Evolutionary conservation across 2,113 vertebrate genomes (phyloP).

Genomic region (Alethe castanea): DNA sequence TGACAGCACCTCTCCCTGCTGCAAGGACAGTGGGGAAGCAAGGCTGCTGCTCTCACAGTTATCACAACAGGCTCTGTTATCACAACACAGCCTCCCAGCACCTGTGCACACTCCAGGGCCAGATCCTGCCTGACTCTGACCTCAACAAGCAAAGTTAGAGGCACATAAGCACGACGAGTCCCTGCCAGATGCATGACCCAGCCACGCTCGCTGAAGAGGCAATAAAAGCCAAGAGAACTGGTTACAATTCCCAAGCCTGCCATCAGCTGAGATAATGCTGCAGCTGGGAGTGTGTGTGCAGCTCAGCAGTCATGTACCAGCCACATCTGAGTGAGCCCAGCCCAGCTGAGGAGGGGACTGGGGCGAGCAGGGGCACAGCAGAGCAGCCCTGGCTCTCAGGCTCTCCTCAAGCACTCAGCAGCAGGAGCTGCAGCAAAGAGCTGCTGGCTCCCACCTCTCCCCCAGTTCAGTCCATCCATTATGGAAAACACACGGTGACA

Average conservation of each 20-base stretch:
- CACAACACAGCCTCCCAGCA: neutral
- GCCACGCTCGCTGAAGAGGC: neutral
- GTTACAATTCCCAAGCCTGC: neutral
- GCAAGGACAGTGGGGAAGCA: neutral
- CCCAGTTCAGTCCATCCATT: rapidly evolving
- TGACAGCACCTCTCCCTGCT: neutral
- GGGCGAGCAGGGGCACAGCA: neutral
- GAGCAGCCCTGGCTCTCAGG: rapidly evolving
- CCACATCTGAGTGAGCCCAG: neutral
- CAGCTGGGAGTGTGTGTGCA: neutral
- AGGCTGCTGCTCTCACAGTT: neutral
- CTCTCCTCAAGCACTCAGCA: neutral
- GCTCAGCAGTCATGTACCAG: neutral
- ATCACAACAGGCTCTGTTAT: neutral
- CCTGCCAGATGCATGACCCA: neutral
- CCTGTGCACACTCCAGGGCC: neutral
- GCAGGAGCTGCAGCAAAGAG: neutral
- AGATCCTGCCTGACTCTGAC: neutral
- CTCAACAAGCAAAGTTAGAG: neutral
- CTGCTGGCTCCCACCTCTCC: neutral
- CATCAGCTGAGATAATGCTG: neutral
- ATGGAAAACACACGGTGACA: rapidly evolving
- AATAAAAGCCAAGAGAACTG: neutral
- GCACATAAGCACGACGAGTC: neutral
- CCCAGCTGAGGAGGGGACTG: neutral